Evolutionary conservation across 2,113 vertebrate genomes (phyloP), one percentile per base, ranked within the genome.

Genomic region (Bujurquina vittata): DNA sequence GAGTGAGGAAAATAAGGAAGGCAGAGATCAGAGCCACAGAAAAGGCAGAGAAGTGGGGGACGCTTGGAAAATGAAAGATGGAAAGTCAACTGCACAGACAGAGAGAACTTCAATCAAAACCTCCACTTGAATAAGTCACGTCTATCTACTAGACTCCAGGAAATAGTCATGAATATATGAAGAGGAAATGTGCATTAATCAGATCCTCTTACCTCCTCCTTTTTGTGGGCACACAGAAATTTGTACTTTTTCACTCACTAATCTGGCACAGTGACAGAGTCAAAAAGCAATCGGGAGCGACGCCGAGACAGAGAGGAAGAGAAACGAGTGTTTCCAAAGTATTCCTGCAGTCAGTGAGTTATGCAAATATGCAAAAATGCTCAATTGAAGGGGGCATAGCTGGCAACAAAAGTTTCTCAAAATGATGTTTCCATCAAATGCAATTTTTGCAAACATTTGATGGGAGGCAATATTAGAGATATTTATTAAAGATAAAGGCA

Each of bases 161-260:
- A 93, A 94, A 91, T 85, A 90, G 84, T 87, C 90, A 92, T 95
- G 91, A 94, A 95, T 94, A 91, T 88, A 84, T 93, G 92, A 94
- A 89, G 75, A 87, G 84, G 79, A 46, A 88, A 79, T 74, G 79
- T 86, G 87, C 88, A 92, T 92, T 86, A 87, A 95, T 94, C 93
- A 94, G 88, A 94, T 89, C 84, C 65, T 87, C 79, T 84, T 83
- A 77, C 81, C 65, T 73, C 75, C 46, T 37, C 52, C 59, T 91
- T 85, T 90, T 86, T 84, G 73, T 80, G 79, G 81, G 78, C 60
- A 40, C 67, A 77, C 37, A 62, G 58, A 29, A 86, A 83, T 83
- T 78, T 75, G 46, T 81, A 85, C 81, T 57, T 93, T 91, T 80
- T 86, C 90, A 86, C 63, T 77, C 77, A 75, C 22, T 73, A 79